A percentile compares a stretch with the other conserved stretches of the same genome.
Conservation (phyloP, 1,140 invertebrate genomes). For the Plectrocnemia conspersa region DNA sequence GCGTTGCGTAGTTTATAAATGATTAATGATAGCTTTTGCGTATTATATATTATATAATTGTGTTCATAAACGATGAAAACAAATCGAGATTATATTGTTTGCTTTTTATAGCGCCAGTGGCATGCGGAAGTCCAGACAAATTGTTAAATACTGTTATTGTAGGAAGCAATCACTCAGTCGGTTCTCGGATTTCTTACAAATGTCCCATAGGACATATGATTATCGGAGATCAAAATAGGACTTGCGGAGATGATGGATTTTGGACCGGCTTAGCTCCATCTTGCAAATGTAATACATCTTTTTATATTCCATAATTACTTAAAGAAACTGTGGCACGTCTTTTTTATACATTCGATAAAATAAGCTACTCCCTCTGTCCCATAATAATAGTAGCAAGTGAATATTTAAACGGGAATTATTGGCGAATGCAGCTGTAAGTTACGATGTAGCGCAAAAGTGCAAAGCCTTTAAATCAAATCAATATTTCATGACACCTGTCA, state of each 20-base stretch:
- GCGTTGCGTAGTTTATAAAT: background rate
- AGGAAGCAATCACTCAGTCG: slow-evolving; percentile 65
- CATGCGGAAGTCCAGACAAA: slow-evolving; percentile 83
- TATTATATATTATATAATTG: background rate
- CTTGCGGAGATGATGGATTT: slow-evolving; percentile 68
- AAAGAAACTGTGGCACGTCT: too few species aligned
- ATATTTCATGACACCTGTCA: too few species aligned
- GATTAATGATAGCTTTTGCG: slow-evolving; percentile 2
- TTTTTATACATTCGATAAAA: too few species aligned
- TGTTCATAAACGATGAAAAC: too few species aligned
- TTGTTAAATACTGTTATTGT: slow-evolving; percentile 76
- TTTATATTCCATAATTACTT: slow-evolving; percentile 7
- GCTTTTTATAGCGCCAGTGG: slow-evolving; percentile 64
- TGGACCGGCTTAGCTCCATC: slow-evolving; percentile 75
- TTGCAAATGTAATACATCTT: slow-evolving; percentile 72
- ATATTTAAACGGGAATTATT: too few species aligned
- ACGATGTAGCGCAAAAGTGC: too few species aligned
- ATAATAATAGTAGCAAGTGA: too few species aligned
- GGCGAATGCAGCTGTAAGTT: too few species aligned
- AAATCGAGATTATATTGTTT: too few species aligned
- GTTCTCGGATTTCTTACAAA: slow-evolving; percentile 65
- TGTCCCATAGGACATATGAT: slow-evolving; percentile 82
- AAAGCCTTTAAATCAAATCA: too few species aligned
- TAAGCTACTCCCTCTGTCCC: too few species aligned
- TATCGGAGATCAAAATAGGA: slow-evolving; percentile 63